Conservation (phyloP, 2,888 invertebrate species). For the Hypena proboscidalis region DNA sequence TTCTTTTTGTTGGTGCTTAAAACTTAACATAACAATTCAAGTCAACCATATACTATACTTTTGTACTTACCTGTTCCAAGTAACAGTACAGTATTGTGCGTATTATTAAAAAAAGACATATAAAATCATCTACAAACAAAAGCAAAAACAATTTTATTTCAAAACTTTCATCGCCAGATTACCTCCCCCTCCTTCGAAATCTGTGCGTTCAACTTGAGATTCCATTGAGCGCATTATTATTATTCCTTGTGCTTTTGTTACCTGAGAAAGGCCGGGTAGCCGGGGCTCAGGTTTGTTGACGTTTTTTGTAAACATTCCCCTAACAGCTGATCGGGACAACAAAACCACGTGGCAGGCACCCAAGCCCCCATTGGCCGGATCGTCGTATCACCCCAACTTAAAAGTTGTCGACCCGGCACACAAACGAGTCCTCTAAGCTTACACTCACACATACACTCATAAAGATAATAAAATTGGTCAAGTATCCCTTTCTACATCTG, state of each 20-base stretch:
- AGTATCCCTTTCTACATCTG: conserved; percentile 21
- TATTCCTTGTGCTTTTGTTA: conserved; percentile 51
- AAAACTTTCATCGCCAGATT: conserved; percentile 10
- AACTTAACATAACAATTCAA: too few species aligned
- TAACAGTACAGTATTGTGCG: not conserved
- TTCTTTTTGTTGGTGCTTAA: too few species aligned
- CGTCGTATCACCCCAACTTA: conserved; percentile 46
- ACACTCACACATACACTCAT: conserved; percentile 12
- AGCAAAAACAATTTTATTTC: conserved; percentile 8
- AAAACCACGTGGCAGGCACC: conserved; percentile 56
- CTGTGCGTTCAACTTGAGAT: conserved; percentile 21
- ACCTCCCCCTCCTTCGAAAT: conserved; percentile 15
- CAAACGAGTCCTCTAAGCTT: conserved; percentile 4
- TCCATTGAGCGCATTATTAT: conserved; percentile 45
- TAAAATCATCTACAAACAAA: conserved; percentile 9
- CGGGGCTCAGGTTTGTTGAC: conserved; percentile 62
- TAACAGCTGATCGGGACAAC: conserved; percentile 75
- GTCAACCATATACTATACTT: not conserved
- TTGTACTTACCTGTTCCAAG: not conserved
- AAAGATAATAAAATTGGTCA: conserved; percentile 17
- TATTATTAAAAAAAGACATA: too few species aligned
- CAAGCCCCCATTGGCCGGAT: conserved; percentile 51
- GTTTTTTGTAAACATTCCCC: conserved; percentile 71
- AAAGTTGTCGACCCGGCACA: conserved; percentile 22
- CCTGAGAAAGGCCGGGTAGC: conserved; percentile 54